A percentile compares a stretch with the other conserved stretches of the same genome.
Conservation (phyloP, 2,888 invertebrate genomes). For the Caenorhabditis sp. region DNA sequence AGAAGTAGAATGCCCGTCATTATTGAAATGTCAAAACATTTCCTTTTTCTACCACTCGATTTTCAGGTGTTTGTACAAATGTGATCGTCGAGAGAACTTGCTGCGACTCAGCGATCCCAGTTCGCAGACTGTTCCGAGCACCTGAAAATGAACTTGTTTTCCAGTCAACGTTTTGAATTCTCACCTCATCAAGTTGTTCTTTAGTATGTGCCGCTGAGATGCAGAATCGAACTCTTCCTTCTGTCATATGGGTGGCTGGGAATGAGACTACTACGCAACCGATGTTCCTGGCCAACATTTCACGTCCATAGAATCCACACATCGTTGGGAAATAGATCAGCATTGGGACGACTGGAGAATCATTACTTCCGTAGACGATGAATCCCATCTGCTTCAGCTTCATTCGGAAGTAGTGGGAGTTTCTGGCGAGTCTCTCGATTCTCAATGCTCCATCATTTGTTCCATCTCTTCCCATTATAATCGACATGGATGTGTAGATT, state of each 20-base stretch:
- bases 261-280: conserved; percentile 98
- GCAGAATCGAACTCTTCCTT: conserved; percentile 92
- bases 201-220: conserved; percentile 95
- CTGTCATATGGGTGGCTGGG: conserved; percentile 96
- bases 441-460: conserved; percentile 86
- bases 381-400: conserved; percentile 92
- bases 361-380: conserved; percentile 93
- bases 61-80: conserved; percentile 77
- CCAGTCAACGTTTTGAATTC: neutral
- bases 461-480: conserved; percentile 91
- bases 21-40: conserved; percentile 10
- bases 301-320: conserved; percentile 93
- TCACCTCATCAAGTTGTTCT: conserved; percentile 90
- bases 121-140: conserved; percentile 74
- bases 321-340: conserved; percentile 95
- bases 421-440: conserved; percentile 84
- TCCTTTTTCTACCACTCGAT: conserved; percentile 76
- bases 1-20: conserved; percentile 40
- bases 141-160: conserved; percentile 50
- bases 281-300: conserved; percentile 88
- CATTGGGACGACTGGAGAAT: conserved; percentile 97
- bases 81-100: conserved; percentile 77
- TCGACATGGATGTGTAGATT: conserved; percentile 91
- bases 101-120: conserved; percentile 77
- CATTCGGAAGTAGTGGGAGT: conserved; percentile 85